Conservation (phyloP, 2,113 vertebrate genomes). For the Leptodactylus fuscus region DNA sequence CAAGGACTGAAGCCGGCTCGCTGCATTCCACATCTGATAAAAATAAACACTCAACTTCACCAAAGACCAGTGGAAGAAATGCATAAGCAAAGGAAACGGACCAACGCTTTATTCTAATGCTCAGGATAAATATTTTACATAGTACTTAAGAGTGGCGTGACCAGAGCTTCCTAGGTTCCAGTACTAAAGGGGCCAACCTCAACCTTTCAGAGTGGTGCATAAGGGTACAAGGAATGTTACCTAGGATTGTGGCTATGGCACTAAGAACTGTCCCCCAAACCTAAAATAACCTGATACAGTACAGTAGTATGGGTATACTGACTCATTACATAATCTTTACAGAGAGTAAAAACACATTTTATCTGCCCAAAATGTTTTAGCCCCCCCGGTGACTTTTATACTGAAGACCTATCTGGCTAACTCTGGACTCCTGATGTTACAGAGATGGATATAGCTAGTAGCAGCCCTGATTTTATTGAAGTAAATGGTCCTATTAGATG, state of each 20-base stretch:
- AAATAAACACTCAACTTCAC: conserved; percentile 39
- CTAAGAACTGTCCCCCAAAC: too few species aligned
- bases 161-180: background rate
- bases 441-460: too few species aligned
- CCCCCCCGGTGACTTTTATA: too few species aligned
- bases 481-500: too few species aligned
- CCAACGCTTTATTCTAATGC: conserved; percentile 21
- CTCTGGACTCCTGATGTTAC: too few species aligned
- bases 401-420: too few species aligned
- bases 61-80: conserved; percentile 40
- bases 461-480: too few species aligned
- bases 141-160: conserved; percentile 17
- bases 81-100: conserved; percentile 43
- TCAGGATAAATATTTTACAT: conserved; percentile 42
- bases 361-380: too few species aligned
- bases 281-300: too few species aligned
- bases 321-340: too few species aligned
- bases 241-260: background rate
- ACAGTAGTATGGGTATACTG: too few species aligned
- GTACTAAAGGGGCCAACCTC: background rate
- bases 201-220: background rate
- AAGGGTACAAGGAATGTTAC: background rate
- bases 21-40: conserved; percentile 47
- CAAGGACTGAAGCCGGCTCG: background rate
- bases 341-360: too few species aligned